Conservation (phyloP, 2,113 vertebrate genomes). For the Terrapene triunguis region DNA sequence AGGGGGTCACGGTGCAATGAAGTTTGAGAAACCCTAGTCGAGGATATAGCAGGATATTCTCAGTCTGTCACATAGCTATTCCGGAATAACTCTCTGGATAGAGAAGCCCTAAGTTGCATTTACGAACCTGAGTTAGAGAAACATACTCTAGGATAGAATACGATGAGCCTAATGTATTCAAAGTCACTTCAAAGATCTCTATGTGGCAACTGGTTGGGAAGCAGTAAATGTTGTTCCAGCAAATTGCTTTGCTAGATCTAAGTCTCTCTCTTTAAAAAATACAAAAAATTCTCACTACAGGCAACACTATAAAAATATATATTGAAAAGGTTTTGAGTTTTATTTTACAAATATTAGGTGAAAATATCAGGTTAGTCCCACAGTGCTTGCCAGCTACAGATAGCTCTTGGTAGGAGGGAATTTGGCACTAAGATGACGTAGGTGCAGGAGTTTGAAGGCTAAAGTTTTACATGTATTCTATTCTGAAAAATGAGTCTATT, state of each 20-base stretch:
- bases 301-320: not conserved
- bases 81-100: slow-evolving; percentile 36
- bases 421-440: not conserved
- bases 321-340: not conserved
- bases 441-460: slow-evolving; percentile 42
- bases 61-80: slow-evolving; percentile 17
- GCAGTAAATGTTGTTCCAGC: slow-evolving; percentile 32
- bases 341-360: not conserved
- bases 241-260: slow-evolving; percentile 23
- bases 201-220: not conserved
- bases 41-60: too few relatives aligned
- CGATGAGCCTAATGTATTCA: not conserved
- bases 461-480: slow-evolving; percentile 45
- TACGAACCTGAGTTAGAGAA: not conserved
- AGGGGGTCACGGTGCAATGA: too few relatives aligned
- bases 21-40: too few relatives aligned
- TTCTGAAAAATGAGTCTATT: slow-evolving; percentile 58
- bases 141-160: not conserved
- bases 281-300: slow-evolving; percentile 10
- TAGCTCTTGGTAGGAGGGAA: not conserved
- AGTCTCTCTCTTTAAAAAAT: slow-evolving; percentile 18
- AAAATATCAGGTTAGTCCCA: not conserved
- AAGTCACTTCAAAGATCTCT: not conserved
- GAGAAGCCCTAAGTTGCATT: not conserved
- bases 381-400: accelerated